phyloP scores from a whole-genome alignment of 2,113 vertebrate species.

The Prietella phreatophila region DNA sequence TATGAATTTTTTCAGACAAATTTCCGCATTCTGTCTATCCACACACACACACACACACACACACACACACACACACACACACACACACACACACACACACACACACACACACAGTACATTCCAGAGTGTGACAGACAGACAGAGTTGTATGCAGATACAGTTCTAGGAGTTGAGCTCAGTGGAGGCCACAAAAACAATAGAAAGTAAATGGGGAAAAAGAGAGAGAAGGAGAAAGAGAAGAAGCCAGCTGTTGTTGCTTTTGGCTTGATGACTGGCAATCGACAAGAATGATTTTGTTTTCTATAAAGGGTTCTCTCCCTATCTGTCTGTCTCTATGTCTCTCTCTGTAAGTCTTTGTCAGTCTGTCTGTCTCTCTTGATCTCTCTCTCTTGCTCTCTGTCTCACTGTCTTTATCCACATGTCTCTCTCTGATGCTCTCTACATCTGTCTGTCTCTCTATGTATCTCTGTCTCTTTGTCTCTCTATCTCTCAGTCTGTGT shows the following conservation, averaged over 20 bases:
- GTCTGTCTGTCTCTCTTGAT: background rate
- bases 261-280: conserved; percentile 63
- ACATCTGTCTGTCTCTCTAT: background rate
- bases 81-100: background rate
- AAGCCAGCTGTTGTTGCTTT: conserved; percentile 64
- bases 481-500: no score
- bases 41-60: background rate
- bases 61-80: background rate
- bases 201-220: conserved; percentile 13
- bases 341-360: conserved; percentile 28
- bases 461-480: background rate
- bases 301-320: conserved; percentile 50
- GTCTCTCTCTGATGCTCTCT: background rate
- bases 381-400: background rate
- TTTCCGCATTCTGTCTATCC: background rate
- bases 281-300: conserved; percentile 66
- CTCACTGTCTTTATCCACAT: background rate
- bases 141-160: background rate
- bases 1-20: background rate
- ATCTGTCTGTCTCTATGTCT: conserved; percentile 58
- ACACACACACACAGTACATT: background rate
- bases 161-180: conserved; percentile 55
- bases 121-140: background rate
- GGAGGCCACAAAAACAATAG: conserved; percentile 57
- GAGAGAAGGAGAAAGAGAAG: conserved; percentile 39